Base-by-base conservation (phyloP, 2,797 vertebrate species). In the Protosalanx chinensis region DNA sequence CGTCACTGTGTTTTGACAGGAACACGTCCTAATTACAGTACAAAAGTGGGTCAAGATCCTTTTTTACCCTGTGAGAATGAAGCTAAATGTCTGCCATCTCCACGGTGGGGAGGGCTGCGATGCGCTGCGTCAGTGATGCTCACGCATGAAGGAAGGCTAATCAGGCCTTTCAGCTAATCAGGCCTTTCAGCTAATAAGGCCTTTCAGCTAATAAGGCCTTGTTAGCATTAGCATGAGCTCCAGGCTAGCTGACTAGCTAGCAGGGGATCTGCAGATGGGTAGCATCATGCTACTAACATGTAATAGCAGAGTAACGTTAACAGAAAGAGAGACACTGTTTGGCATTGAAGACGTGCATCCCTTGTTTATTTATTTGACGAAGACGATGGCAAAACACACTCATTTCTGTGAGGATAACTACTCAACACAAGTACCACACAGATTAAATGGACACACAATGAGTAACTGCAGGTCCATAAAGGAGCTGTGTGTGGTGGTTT, bases 151-250 rank as follows among this genome's bases (percentile, higher is more conserved):
- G 64, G 76, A 16, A 23, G 75, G 62, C 77, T 79, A 82, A 88
- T 85, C 74, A 68, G 74, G 74, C 65, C 80, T 86, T 88, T 86
- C 83, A 90, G 23, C 23, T 27, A 27, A 27, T 85, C 79, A 73
- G 30, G 75, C 73, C n/a, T n/a, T n/a, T n/a, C n/a, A n/a, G 62
- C 77, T 79, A 82, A 88, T 85, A 73, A 68, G 74, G 74, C 65
- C 80, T 86, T 88, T 86, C 83, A 90, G 23, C 23, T 27, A 27
- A 27, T 85, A 78, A 73, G 30, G 75, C 53, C 76, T 89, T 80
- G 89, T 88, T 88, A 88, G 86, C 85, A 90, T 88, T 73, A 86
- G 85, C 64, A 46, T 7, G 10, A 20, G n/a, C 77, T 76, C 67
- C 71, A 72, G 76, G 81, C 37, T 29, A 16, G 23, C 23, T 53